A percentile compares a stretch with the other conserved stretches of the same genome.
Evolutionary conservation across 1,140 invertebrate species (phyloP).

Genomic region (Neodiprion pinetum): DNA sequence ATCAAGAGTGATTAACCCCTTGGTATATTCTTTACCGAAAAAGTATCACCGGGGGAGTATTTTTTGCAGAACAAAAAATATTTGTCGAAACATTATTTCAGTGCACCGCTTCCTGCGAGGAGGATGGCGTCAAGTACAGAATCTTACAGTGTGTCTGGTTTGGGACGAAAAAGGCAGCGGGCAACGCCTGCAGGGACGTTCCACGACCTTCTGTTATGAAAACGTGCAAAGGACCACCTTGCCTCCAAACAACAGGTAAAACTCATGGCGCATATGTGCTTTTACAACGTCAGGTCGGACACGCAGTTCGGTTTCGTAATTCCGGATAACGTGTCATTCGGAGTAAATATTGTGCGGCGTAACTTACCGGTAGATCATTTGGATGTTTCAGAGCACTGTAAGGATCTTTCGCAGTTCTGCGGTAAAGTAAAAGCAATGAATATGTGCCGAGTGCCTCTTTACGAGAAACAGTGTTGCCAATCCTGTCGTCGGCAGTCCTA

Average conservation of each 20-base stretch:
- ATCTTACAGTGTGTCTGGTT: slow-evolving; percentile 90
- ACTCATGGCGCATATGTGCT: neutral
- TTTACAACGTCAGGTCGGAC: too few relatives aligned
- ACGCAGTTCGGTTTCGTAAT: too few relatives aligned
- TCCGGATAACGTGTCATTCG: too few relatives aligned
- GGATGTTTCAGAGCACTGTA: slow-evolving; percentile 72
- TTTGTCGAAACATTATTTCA: slow-evolving; percentile 45
- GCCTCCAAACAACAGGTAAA: slow-evolving; percentile 59
- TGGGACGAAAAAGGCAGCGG: slow-evolving; percentile 80
- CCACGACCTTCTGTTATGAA: slow-evolving; percentile 78
- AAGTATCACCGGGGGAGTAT: neutral
- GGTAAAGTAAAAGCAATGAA: slow-evolving; percentile 82
- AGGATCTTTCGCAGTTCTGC: slow-evolving; percentile 81
- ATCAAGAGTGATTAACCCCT: too few relatives aligned
- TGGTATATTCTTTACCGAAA: neutral
- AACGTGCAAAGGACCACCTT: slow-evolving; percentile 74
- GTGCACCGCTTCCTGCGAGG: slow-evolving; percentile 81
- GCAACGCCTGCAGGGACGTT: slow-evolving; percentile 79
- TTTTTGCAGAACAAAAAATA: too few relatives aligned
- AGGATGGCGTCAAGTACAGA: slow-evolving; percentile 80
- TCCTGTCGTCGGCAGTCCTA: slow-evolving; percentile 66
- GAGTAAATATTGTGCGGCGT: too few relatives aligned
- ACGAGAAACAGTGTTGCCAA: slow-evolving; percentile 84
- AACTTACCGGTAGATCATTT: neutral
- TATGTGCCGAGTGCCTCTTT: slow-evolving; percentile 80